Base-by-base conservation (phyloP, 2,797 vertebrate species). In the Poecilia wingei region DNA sequence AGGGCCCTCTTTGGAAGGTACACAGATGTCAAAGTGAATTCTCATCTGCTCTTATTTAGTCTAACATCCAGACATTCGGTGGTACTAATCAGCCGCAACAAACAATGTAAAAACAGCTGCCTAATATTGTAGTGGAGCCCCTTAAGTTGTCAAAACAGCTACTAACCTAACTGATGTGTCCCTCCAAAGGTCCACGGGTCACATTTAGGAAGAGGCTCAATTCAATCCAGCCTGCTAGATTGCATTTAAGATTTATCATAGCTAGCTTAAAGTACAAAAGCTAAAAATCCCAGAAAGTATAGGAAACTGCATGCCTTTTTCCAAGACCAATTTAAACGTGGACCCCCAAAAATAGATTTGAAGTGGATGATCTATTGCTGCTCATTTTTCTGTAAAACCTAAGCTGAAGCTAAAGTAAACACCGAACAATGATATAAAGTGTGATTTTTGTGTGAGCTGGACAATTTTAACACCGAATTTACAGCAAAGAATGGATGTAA, bases 1-100 rank as follows among this genome's bases (percentile, higher is more conserved):
- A 98, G 95, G 98, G 97, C 59, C 93, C 94, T 39, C 95, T 98
- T 2, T 98, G 96, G 96, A 98, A 98, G 97, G 98, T 98, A 92
- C 76, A 77, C 84, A 86, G 85, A 89, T 90, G 83, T 51, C 87
- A 13, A 77, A 85, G 81, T 90, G 84, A 79, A 20, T 69, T 82
- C 6, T 73, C 59, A 64, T 83, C 16, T 10, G 20, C 75, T 87
- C 59, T 61, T 83, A 33, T 49, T 84, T 78, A 45, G 9, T 72
- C 55, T 81, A 31, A 69, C 16, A 14, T 68, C 8, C 49, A 51
- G 12, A 77, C 6, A 59, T 75, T 70, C 53, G 47, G 31, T 36
- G 2, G 39, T 61, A 70, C 49, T 28, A 4, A 57, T 43, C 49
- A 36, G 18, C 20, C 0, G 7, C 16, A 49, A 28, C 46, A 68